phyloP scores from a whole-genome alignment of 1,140 invertebrate species.

The Drosophila varians region DNA sequence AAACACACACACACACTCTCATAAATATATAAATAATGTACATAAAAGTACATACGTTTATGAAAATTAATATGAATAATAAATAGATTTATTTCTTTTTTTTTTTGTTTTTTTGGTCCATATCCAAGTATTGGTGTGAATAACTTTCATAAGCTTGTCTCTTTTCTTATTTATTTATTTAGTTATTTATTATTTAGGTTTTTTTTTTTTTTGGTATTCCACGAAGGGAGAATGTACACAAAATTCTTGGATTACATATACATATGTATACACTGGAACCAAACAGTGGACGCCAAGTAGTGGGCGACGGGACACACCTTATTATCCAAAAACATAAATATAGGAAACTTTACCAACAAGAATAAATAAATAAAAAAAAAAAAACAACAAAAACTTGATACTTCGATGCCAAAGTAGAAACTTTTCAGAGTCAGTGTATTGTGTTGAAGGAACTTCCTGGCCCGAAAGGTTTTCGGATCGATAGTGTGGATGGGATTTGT shows the following conservation, averaged over 20 bases:
- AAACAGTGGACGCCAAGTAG: conserved; percentile 26
- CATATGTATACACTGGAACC: background rate
- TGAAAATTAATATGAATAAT: conserved; percentile 49
- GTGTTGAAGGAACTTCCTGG: background rate
- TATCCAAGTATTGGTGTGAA: conserved; percentile 25
- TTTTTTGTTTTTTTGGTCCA: too few species aligned
- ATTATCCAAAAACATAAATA: background rate
- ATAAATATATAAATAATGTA: conserved; percentile 12
- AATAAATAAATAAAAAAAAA: background rate
- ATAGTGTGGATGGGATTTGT: background rate
- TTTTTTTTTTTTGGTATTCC: conserved; percentile 41
- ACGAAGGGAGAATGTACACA: conserved; percentile 42
- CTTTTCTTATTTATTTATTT: background rate
- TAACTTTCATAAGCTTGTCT: conserved; percentile 28
- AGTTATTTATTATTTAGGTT: conserved; percentile 8
- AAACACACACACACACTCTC: conserved; percentile 19
- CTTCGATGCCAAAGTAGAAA: too few species aligned
- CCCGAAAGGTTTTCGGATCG: background rate
- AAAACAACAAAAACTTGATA: background rate
- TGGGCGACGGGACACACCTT: conserved; percentile 13
- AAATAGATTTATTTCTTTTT: conserved; percentile 18
- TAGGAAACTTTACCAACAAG: too few species aligned
- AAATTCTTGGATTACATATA: conserved; percentile 32
- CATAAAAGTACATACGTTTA: conserved; percentile 13
- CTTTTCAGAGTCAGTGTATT: background rate